phyloP scores from a whole-genome alignment of 2,797 vertebrate species.

The Okamejei kenojei region DNA sequence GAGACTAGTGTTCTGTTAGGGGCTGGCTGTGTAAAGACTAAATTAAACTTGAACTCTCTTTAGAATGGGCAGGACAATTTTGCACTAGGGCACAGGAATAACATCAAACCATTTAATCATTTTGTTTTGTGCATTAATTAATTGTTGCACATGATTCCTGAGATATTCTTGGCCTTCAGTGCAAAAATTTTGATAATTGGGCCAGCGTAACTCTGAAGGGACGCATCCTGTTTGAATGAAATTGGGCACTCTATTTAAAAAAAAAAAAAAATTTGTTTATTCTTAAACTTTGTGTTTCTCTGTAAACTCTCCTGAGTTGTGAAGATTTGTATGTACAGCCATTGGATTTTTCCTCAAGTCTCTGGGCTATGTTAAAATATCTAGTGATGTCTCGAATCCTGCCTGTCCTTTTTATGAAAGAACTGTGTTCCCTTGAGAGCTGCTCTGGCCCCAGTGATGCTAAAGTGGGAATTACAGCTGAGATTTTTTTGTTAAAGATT shows the following conservation, averaged over 20 bases:
- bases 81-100: slow-evolving; percentile 22
- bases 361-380: not conserved
- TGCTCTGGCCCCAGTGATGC: slow-evolving; percentile 18
- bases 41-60: not conserved
- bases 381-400: not conserved
- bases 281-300: not conserved
- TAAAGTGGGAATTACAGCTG: not conserved
- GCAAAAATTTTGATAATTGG: slow-evolving; percentile 6
- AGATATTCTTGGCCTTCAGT: not conserved
- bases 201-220: slow-evolving; percentile 36
- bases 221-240: not conserved
- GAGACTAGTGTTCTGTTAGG: slow-evolving; percentile 70
- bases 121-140: not conserved
- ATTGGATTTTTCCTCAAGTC: not conserved
- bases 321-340: not conserved
- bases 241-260: too few species aligned
- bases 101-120: not conserved
- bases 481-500: not conserved
- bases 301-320: not conserved
- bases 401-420: not conserved
- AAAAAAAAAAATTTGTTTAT: too few species aligned
- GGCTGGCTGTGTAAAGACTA: slow-evolving; percentile 67
- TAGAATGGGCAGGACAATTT: not conserved
- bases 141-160: not conserved
- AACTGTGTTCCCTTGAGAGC: slow-evolving; percentile 23